Percentiles rank a stretch among this genome's conserved stretches.
Evolutionary conservation across 2,888 invertebrate species (phyloP).

Genomic region (Drosophila tripunctata): DNA sequence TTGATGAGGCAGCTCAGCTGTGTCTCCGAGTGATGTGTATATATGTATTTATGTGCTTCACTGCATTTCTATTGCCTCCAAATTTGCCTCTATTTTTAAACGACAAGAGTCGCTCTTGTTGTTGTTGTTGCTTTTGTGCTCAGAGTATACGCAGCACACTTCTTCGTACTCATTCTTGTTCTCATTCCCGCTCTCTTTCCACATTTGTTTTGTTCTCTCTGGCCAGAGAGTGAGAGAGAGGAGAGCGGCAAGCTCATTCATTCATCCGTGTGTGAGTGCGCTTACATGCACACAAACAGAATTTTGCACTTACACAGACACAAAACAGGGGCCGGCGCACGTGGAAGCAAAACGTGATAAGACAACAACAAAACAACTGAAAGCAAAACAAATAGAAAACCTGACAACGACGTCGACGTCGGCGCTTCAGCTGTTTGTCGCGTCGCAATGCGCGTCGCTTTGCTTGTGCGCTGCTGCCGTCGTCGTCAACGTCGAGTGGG

Average conservation of each 20-base stretch:
- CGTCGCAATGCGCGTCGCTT: too few relatives aligned
- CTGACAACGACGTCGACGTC: slow-evolving; percentile 51
- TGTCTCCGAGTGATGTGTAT: slow-evolving; percentile 6
- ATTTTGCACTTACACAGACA: slow-evolving; percentile 45
- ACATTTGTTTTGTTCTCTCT: slow-evolving; percentile 48
- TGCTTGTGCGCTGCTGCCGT: slow-evolving; percentile 8
- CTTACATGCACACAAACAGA: slow-evolving; percentile 34
- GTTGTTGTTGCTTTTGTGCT: slow-evolving; percentile 16
- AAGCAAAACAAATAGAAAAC: slow-evolving; percentile 78
- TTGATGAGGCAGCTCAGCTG: slow-evolving; percentile 23
- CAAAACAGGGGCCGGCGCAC: slow-evolving; percentile 72
- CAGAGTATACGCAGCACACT: slow-evolving; percentile 12
- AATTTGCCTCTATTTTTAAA: slow-evolving; percentile 48
- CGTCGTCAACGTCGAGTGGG: not conserved
- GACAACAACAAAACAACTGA: slow-evolving; percentile 72
- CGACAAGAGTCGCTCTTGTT: slow-evolving; percentile 16
- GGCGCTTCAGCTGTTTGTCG: slow-evolving; percentile 27
- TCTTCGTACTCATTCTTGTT: not conserved
- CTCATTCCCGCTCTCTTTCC: slow-evolving; percentile 10
- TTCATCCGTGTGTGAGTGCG: slow-evolving; percentile 1
- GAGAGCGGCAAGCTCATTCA: slow-evolving; percentile 42
- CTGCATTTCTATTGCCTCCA: slow-evolving; percentile 46
- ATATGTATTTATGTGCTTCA: slow-evolving; percentile 22
- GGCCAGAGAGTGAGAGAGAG: not conserved
- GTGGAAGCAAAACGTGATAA: slow-evolving; percentile 83